Evolutionary conservation across 2,797 vertebrate species (phyloP).

Genomic region (Myripristis jacobus): DNA sequence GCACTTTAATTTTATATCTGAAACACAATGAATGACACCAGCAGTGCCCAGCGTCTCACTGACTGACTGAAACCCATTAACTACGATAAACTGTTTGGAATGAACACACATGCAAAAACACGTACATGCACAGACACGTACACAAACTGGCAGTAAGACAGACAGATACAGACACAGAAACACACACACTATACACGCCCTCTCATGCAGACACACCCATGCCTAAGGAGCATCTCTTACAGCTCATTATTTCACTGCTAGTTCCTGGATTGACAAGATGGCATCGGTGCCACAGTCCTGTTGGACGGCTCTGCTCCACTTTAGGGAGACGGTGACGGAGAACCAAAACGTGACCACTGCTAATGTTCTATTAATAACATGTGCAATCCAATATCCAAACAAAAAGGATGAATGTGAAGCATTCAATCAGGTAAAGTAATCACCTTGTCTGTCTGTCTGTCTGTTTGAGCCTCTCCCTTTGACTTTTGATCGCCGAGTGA

Average conservation of each 20-base stretch:
- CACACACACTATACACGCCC: slow-evolving; percentile 25
- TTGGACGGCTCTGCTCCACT: background rate
- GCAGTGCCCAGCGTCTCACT: no score
- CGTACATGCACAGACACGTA: background rate
- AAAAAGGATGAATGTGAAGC: slow-evolving; percentile 14
- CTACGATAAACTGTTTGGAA: slow-evolving; percentile 24
- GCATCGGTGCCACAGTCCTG: background rate
- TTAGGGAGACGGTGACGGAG: background rate
- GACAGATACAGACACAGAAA: no score
- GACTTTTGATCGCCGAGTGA: slow-evolving; percentile 11
- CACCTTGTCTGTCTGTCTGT: background rate
- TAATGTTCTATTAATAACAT: slow-evolving; percentile 22
- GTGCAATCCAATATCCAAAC: background rate
- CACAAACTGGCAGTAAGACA: no score
- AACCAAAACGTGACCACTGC: slow-evolving; percentile 18
- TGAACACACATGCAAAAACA: slow-evolving; percentile 36
- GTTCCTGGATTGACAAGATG: slow-evolving; percentile 33
- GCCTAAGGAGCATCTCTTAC: slow-evolving; percentile 35
- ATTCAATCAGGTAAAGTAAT: background rate
- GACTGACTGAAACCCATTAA: slow-evolving; percentile 12
- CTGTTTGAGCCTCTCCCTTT: slow-evolving; percentile 3
- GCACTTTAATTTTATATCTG: background rate
- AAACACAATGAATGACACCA: slow-evolving; percentile 18
- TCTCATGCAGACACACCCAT: slow-evolving; percentile 45
- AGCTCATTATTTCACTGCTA: slow-evolving; percentile 32